A percentile compares a stretch with the other conserved stretches of the same genome.
Conservation (phyloP, 2,888 invertebrate species). For the Nymphalis polychloros region DNA sequence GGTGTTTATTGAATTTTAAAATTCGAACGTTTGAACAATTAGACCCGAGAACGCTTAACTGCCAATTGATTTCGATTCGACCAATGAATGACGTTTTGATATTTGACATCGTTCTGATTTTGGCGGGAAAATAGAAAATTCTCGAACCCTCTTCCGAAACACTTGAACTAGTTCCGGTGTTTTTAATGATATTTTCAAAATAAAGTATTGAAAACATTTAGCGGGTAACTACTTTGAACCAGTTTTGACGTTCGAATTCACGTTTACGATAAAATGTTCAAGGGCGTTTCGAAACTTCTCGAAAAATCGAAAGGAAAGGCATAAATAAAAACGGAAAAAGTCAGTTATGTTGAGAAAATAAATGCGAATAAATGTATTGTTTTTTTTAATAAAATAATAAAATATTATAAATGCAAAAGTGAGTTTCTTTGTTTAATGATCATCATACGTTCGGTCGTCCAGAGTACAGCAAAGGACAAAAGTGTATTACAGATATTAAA, state of each 20-base stretch:
- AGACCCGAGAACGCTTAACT: slow-evolving; percentile 16
- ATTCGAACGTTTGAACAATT: slow-evolving; percentile 24
- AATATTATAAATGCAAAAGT: too few relatives aligned
- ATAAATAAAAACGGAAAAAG: too few relatives aligned
- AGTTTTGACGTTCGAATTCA: slow-evolving; percentile 21
- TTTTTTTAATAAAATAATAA: too few relatives aligned
- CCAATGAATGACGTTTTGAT: slow-evolving; percentile 4
- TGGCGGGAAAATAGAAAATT: slow-evolving; percentile 17
- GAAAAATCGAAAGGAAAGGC: neutral
- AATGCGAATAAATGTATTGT: neutral
- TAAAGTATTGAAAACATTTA: slow-evolving; percentile 26
- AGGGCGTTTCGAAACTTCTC: slow-evolving; percentile 1
- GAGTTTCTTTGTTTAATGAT: too few relatives aligned
- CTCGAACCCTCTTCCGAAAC: slow-evolving; percentile 12
- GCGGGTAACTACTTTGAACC: slow-evolving; percentile 29
- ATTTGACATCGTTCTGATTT: slow-evolving; percentile 19
- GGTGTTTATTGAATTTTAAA: slow-evolving; percentile 37
- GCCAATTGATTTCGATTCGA: slow-evolving; percentile 17
- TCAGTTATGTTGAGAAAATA: neutral
- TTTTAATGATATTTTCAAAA: slow-evolving; percentile 25
- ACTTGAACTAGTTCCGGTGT: slow-evolving; percentile 17
- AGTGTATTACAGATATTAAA: too few relatives aligned
- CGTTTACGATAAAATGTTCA: slow-evolving; percentile 9
- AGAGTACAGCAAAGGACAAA: too few relatives aligned
- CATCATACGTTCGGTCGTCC: too few relatives aligned